Evolutionary conservation across 2,888 invertebrate genomes (phyloP).

Genomic region (Heliconius charithonia): DNA sequence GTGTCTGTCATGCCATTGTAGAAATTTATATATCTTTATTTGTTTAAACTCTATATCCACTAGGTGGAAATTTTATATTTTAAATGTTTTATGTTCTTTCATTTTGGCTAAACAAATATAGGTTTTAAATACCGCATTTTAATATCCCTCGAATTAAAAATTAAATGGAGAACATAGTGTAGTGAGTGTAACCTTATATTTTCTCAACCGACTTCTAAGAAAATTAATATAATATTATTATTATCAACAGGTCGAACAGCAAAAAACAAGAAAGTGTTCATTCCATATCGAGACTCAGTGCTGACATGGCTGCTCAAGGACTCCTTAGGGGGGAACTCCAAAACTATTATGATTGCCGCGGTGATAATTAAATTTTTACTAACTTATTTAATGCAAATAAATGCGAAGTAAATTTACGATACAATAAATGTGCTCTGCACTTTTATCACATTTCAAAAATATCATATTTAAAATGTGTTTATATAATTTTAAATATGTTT

Average conservation of each 20-base stretch:
- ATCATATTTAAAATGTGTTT: no score
- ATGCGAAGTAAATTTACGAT: no score
- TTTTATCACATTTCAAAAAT: no score
- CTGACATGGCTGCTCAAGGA: slow-evolving; percentile 95
- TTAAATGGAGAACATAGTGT: neutral
- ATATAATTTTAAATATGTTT: no score
- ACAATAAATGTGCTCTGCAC: no score
- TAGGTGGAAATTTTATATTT: no score
- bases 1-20: no score
- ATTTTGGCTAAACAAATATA: no score
- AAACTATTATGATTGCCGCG: slow-evolving; percentile 96
- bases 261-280: slow-evolving; percentile 85
- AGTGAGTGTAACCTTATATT: neutral
- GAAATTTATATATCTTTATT: no score
- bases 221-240: neutral
- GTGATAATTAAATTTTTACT: slow-evolving; percentile 70
- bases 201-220: neutral
- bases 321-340: slow-evolving; percentile 94
- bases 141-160: neutral
- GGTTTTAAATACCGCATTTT: no score
- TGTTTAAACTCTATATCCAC: no score
- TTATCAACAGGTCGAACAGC: slow-evolving; percentile 63
- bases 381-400: slow-evolving; percentile 30
- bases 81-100: no score
- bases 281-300: slow-evolving; percentile 94